phyloP scores from a whole-genome alignment of 2,113 vertebrate genomes.

The Strix uralensis region DNA sequence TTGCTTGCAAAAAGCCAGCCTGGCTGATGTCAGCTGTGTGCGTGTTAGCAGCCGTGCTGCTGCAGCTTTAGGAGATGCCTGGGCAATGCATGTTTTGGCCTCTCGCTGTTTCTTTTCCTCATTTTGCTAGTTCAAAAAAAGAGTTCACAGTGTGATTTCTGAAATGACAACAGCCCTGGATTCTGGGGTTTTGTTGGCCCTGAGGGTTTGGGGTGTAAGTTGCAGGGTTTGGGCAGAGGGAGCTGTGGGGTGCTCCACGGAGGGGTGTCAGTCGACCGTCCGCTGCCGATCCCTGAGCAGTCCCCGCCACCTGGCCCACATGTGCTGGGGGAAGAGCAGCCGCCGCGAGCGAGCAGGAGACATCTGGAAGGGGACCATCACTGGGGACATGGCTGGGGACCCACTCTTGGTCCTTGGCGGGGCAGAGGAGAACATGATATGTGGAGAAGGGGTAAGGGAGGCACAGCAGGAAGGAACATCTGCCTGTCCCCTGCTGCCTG shows the following conservation, averaged over 20 bases:
- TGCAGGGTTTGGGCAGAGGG: neutral
- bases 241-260: neutral
- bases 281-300: neutral
- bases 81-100: neutral
- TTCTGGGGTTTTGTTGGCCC: neutral
- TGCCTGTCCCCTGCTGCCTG: neutral
- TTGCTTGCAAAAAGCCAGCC: neutral
- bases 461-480: neutral
- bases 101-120: neutral
- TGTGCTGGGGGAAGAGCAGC: neutral
- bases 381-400: neutral
- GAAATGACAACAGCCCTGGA: neutral
- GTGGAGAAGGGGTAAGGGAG: neutral
- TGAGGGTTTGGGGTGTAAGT: neutral
- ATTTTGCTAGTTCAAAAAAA: neutral
- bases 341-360: accelerated
- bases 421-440: neutral
- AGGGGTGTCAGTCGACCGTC: neutral
- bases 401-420: neutral
- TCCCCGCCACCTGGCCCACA: accelerated
- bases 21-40: neutral
- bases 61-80: constrained; percentile 8
- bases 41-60: constrained; percentile 1
- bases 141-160: neutral
- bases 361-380: neutral